phyloP scores from a whole-genome alignment of 2,113 vertebrate genomes.

The Pantherophis guttatus region DNA sequence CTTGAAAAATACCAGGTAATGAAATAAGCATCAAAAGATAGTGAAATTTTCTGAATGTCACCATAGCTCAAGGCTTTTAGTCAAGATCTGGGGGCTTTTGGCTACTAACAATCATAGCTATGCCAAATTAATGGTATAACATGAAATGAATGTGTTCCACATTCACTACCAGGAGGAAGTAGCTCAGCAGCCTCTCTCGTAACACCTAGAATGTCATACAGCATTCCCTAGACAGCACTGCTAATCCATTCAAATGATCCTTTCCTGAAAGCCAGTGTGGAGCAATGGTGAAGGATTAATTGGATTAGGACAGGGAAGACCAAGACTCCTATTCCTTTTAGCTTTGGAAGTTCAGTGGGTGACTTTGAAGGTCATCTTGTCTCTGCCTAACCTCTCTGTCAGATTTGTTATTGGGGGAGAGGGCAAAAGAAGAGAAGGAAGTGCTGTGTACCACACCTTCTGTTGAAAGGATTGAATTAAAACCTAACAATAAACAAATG shows the following conservation, averaged over 20 bases:
- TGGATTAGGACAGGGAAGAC: neutral
- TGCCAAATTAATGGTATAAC: neutral
- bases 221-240: neutral
- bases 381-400: neutral
- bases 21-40: slow-evolving; percentile 1
- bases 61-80: neutral
- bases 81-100: neutral
- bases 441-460: neutral
- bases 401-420: neutral
- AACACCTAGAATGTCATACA: neutral
- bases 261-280: neutral
- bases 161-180: neutral
- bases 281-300: neutral
- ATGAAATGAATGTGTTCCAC: neutral
- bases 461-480: neutral
- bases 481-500: neutral
- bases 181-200: neutral
- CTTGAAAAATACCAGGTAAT: slow-evolving; percentile 87
- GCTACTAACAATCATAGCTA: neutral
- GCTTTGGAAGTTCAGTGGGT: neutral
- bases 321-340: neutral
- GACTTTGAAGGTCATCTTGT: neutral
- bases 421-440: neutral
- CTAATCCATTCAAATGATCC: neutral
- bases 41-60: neutral